These are phyloP conservation scores for Chrysopilus asiliformis DNA, from an alignment of 2,888 invertebrate species.

Conservation along the genomic window DNA sequence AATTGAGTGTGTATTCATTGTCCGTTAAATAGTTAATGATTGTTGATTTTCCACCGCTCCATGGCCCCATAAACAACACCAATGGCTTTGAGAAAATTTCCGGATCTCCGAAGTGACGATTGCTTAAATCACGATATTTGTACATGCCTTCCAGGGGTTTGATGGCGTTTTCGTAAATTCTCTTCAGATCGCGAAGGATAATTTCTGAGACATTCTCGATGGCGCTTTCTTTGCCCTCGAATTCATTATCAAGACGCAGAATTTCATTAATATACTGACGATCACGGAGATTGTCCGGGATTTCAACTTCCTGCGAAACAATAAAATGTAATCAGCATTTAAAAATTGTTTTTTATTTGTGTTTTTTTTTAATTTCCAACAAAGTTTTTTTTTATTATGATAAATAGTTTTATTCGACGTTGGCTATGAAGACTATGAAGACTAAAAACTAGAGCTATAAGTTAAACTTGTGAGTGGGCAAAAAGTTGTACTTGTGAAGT, in stretches of 20 bases:
- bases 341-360: constrained; percentile 1
- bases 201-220: constrained; percentile 61
- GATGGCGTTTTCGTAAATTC: constrained; percentile 71
- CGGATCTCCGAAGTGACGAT: constrained; percentile 82
- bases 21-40: constrained; percentile 86
- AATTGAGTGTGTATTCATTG: constrained; percentile 69
- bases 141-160: constrained; percentile 83
- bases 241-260: constrained; percentile 63
- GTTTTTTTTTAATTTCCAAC: no score
- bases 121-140: constrained; percentile 83
- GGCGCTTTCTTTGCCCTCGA: constrained; percentile 54
- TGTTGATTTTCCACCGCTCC: constrained; percentile 92
- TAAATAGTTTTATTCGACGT: no score
- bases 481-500: no score
- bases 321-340: no score
- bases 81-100: constrained; percentile 91
- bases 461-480: no score
- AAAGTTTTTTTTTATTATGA: no score
- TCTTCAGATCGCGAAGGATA: constrained; percentile 72
- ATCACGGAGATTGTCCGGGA: constrained; percentile 63
- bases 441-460: no score
- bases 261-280: constrained; percentile 70
- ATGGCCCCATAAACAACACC: constrained; percentile 88
- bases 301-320: constrained; percentile 51
- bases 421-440: no score